These are phyloP conservation scores for Cyrtodaria siliqua DNA, from an alignment of 2,888 invertebrate genomes.

Conservation along the genomic window DNA sequence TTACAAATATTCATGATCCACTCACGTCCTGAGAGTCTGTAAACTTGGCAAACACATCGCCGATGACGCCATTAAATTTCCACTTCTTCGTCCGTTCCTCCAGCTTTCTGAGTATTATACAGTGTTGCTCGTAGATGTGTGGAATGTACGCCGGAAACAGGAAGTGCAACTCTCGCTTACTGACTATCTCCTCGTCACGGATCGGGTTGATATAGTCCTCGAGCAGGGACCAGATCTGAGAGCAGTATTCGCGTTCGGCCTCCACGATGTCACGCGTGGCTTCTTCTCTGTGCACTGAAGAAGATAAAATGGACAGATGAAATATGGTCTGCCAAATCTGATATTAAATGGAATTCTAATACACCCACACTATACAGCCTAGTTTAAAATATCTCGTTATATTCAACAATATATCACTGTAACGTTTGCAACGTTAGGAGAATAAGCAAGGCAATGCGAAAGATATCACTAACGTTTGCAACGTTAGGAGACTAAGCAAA, in stretches of 20 bases:
- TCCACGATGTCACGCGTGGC: slow-evolving; percentile 85
- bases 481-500: too few relatives aligned
- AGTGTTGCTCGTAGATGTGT: slow-evolving; percentile 86
- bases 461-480: too few relatives aligned
- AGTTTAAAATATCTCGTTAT: too few relatives aligned
- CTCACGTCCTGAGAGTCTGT: slow-evolving; percentile 80
- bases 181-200: slow-evolving; percentile 75
- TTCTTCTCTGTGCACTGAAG: slow-evolving; percentile 74
- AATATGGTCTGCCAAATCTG: too few relatives aligned
- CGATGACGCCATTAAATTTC: slow-evolving; percentile 84
- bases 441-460: too few relatives aligned
- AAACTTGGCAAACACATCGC: slow-evolving; percentile 85
- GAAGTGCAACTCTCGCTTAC: slow-evolving; percentile 77
- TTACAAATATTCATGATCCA: neutral
- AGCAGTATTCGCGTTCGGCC: slow-evolving; percentile 86
- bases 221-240: slow-evolving; percentile 86
- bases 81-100: slow-evolving; percentile 85
- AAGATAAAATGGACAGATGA: too few relatives aligned
- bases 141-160: slow-evolving; percentile 86
- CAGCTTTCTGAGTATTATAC: slow-evolving; percentile 84
- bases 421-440: too few relatives aligned
- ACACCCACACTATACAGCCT: too few relatives aligned
- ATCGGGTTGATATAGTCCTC: slow-evolving; percentile 86
- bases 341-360: too few relatives aligned
- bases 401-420: too few relatives aligned